Evolutionary conservation across 2,113 vertebrate species (phyloP), one percentile per base, ranked within the genome.

Genomic region (Eulemur macaco): DNA sequence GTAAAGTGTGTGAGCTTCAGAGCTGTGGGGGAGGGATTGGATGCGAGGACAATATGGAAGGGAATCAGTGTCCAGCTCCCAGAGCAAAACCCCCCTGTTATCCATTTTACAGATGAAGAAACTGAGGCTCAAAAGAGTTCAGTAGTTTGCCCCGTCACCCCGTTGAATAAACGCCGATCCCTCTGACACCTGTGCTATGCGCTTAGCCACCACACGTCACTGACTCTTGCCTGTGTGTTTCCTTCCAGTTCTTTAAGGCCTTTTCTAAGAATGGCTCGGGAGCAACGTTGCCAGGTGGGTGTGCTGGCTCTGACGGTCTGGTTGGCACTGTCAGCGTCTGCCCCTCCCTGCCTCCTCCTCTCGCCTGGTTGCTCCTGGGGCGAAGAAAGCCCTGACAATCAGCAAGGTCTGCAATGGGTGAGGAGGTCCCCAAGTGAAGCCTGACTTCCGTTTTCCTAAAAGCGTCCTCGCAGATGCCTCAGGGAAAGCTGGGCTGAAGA

Each of bases 161-260:
- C 1, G 1, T 25, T 31, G 3, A 11, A 25, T 18, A 10, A 45
- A 17, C 0, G 5, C 63, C 21, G 82, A 34, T 27, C 37, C 4
- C 0, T 3, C 31, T 1, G 91, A 56, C 7, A 9, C 4, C 8
- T 0, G 42, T 1, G 13, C 7, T 11, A 9, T 39, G 5, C 21
- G 15, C 13, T 54, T 10, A 1, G 20, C 39, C 42, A 10, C 66
- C 1, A 0, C 31, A 4, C 0, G 3, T 17, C 23, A 0, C 97
- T 95, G 81, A 96, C 42, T 45, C 18, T 42, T 10, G 5, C 47
- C 47, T 27, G 5, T 97, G 47, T 97, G 63, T 96, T 91, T 90
- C 0, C 90, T 98, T 98, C 66, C 98, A 99, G 99, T 99, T 99
- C 98, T 99, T 99, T 97, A 98, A 98, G 95, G 98, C 99, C 56